Evolutionary conservation across 2,888 invertebrate species (phyloP), one percentile per base, ranked within the genome.

Genomic region (Philonicus albiceps): DNA sequence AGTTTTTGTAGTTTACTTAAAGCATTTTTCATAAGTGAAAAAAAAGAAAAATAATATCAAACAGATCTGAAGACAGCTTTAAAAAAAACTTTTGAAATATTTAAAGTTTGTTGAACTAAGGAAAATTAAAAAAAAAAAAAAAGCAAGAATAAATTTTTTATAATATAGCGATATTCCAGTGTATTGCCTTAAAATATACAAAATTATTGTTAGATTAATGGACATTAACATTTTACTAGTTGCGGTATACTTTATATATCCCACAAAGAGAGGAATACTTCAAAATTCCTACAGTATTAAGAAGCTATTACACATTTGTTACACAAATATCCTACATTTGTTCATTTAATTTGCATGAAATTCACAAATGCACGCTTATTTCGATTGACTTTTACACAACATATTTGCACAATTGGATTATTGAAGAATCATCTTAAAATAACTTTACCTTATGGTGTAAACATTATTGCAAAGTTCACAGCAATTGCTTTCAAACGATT

Each of bases 111-210:
- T 73, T 72, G 27, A 84, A 84, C 27, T 84, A 64, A 84, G 19
- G 13, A 84, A 84, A 43, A 84, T 73, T 85, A 86, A 31, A 78
- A 13, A 37, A 86, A 31, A 78, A 13, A 37, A 37, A 34, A 87
- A 49, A 87, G 84, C 74, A 85, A 87, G 86, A 83, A 87, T 86
- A 86, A 86, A 88, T 87, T 86, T 87, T 83, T 83, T 83, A 83
- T 34, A 83, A 11, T 55, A 85, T 87, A 89, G 88, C 88, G 86
- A 88, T 88, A 89, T 89, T 89, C 89, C 89, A 89, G 88, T 89
- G 88, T 88, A 89, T 88, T 89, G 89, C 89, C 89, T 89, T 89
- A 89, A 88, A 86, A 88, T 88, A 88, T 88, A 78, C 78, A 78
- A 78, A 78, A 78, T 78, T 40, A 86, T 64, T 53, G 49, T 86